Conservation (phyloP, 2,888 invertebrate species). For the Melinaea menophilus region DNA sequence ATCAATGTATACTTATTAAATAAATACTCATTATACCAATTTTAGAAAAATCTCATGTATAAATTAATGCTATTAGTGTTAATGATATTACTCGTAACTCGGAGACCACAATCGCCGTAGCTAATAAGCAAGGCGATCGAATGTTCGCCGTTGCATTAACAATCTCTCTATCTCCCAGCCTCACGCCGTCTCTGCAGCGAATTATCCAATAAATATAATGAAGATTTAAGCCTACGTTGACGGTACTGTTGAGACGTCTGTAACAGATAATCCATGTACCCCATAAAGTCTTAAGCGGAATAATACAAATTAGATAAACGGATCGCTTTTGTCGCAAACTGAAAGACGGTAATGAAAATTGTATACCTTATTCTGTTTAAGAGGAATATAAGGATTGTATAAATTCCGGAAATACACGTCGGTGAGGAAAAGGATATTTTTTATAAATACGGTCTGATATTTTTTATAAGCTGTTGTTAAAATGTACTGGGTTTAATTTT, state of each 20-base stretch:
- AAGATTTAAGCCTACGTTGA: conserved; percentile 73
- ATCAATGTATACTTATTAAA: background rate
- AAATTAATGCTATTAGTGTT: no score
- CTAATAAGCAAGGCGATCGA: conserved; percentile 33
- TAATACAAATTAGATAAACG: conserved; percentile 56
- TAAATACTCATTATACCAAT: no score
- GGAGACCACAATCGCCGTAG: conserved; percentile 13
- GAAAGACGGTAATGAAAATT: conserved; percentile 19
- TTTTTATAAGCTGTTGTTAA: no score
- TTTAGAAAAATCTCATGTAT: no score
- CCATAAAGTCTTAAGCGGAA: conserved; percentile 47
- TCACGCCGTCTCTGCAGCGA: conserved; percentile 65
- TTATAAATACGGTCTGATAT: no score
- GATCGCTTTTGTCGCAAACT: conserved; percentile 19
- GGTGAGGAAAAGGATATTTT: no score
- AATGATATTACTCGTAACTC: no score
- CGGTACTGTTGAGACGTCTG: conserved; percentile 60
- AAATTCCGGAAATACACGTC: conserved; percentile 6
- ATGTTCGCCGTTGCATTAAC: conserved; percentile 74
- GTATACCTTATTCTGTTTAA: conserved; percentile 1
- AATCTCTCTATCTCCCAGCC: conserved; percentile 69
- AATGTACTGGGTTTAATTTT: no score
- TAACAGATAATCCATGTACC: conserved; percentile 66
- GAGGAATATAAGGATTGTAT: background rate
- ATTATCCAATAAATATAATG: conserved; percentile 78